A percentile compares a stretch with the other conserved stretches of the same genome.
phyloP scores from a whole-genome alignment of 2,113 vertebrate species.

The Macrotus californicus region DNA sequence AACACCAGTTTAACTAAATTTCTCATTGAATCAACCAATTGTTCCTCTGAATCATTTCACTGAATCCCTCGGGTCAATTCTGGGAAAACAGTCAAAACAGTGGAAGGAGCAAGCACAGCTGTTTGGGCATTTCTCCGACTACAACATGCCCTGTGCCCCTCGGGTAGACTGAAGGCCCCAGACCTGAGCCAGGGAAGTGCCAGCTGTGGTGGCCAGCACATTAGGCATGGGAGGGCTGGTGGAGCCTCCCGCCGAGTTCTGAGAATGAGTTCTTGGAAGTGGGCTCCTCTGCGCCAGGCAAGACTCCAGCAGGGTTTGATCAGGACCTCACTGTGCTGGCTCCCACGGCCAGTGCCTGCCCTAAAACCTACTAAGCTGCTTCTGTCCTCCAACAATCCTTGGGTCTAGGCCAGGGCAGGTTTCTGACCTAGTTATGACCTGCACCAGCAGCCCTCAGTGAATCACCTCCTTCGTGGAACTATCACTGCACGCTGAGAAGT shows the following conservation, averaged over 20 bases:
- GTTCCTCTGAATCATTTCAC: constrained; percentile 4
- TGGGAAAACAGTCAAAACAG: constrained; percentile 9
- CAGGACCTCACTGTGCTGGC: not conserved
- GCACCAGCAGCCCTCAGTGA: not conserved
- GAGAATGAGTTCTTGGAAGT: constrained; percentile 15
- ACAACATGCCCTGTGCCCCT: not conserved
- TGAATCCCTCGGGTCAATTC: constrained; percentile 6
- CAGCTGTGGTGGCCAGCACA: not conserved
- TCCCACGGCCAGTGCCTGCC: not conserved
- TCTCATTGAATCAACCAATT: not conserved
- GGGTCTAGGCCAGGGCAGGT: not conserved
- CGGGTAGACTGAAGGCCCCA: not conserved
- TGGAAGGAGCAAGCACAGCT: constrained; percentile 10
- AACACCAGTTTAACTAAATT: not conserved
- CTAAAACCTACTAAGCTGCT: not conserved
- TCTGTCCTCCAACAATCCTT: not conserved
- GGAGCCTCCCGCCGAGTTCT: not conserved
- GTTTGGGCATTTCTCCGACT: constrained; percentile 29
- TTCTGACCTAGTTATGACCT: not conserved
- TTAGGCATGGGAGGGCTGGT: not conserved
- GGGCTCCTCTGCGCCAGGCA: not conserved
- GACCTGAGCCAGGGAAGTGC: not conserved
- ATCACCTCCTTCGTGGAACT: not conserved
- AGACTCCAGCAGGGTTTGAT: not conserved
- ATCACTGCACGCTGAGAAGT: not conserved